phyloP scores from a whole-genome alignment of 2,888 invertebrate species.

The Melanostoma mellinum region DNA sequence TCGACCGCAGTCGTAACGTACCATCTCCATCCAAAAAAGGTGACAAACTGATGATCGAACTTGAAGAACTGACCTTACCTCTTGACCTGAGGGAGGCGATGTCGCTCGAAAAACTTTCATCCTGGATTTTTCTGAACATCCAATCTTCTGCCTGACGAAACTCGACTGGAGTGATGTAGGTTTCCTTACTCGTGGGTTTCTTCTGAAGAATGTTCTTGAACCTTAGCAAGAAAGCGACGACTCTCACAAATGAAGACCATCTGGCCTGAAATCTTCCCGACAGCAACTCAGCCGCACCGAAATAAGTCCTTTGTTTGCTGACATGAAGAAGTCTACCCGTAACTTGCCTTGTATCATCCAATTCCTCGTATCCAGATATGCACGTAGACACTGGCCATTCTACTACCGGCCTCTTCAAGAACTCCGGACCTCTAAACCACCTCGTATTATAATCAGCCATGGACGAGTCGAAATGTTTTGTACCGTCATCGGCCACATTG shows the following conservation, averaged over 20 bases:
- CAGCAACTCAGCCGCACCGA: neutral
- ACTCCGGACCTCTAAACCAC: neutral
- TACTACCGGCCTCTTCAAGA: neutral
- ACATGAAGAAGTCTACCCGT: too few relatives aligned
- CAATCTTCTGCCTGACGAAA: too few relatives aligned
- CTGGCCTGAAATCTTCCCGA: neutral
- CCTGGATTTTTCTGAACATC: neutral
- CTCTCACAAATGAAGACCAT: neutral
- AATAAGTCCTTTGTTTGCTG: neutral
- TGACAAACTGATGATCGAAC: neutral
- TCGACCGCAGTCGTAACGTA: neutral
- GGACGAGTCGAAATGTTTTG: neutral
- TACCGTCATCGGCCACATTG: constrained; percentile 33
- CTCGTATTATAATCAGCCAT: neutral
- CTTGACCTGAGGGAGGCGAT: neutral
- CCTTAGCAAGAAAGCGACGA: neutral
- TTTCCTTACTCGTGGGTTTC: neutral
- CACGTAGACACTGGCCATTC: neutral
- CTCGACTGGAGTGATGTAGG: too few relatives aligned
- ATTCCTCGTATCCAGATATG: too few relatives aligned
- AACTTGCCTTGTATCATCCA: too few relatives aligned
- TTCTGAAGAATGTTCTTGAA: neutral
- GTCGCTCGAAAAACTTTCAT: neutral
- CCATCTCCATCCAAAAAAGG: constrained; percentile 3
- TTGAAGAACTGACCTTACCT: neutral